Conservation (phyloP, 1,140 invertebrate genomes). For the Drosophila orena region DNA sequence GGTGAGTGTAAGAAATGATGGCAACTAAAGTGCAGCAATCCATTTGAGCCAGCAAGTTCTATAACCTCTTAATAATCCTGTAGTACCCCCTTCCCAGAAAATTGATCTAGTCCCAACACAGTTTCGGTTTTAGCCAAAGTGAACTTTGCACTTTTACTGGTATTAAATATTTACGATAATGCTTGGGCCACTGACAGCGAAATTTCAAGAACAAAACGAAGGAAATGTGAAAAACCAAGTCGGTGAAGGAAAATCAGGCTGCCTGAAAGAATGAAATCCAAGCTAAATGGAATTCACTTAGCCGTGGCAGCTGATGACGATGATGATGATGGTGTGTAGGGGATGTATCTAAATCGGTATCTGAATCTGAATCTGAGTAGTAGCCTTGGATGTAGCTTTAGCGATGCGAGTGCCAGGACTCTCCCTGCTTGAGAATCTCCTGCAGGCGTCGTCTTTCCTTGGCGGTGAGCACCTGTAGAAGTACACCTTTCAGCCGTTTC, state of each 20-base stretch:
- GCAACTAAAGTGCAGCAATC: neutral
- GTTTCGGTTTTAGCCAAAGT: constrained; percentile 67
- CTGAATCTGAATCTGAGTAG: neutral
- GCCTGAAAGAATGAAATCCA: constrained; percentile 62
- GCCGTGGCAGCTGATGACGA: constrained; percentile 47
- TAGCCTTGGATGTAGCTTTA: constrained; percentile 16
- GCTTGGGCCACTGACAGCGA: constrained; percentile 43
- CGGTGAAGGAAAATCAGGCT: constrained; percentile 41
- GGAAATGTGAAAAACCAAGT: constrained; percentile 27
- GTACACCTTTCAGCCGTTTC: constrained; percentile 10
- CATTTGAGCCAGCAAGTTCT: neutral
- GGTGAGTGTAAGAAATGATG: neutral
- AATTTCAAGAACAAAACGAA: constrained; percentile 29
- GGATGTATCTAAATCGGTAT: constrained; percentile 25
- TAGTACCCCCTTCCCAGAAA: constrained; percentile 9
- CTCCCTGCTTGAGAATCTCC: constrained; percentile 76
- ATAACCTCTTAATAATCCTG: constrained; percentile 2
- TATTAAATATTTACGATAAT: constrained; percentile 74
- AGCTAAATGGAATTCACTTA: constrained; percentile 60
- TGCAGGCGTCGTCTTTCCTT: constrained; percentile 82
- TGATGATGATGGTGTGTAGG: neutral
- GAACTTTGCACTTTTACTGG: constrained; percentile 75
- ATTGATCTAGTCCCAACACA: constrained; percentile 41
- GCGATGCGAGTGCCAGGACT: constrained; percentile 58
- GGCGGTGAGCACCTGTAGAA: constrained; percentile 56